phyloP scores from a whole-genome alignment of 2,113 vertebrate genomes.

The Potamarius usumacintae region DNA sequence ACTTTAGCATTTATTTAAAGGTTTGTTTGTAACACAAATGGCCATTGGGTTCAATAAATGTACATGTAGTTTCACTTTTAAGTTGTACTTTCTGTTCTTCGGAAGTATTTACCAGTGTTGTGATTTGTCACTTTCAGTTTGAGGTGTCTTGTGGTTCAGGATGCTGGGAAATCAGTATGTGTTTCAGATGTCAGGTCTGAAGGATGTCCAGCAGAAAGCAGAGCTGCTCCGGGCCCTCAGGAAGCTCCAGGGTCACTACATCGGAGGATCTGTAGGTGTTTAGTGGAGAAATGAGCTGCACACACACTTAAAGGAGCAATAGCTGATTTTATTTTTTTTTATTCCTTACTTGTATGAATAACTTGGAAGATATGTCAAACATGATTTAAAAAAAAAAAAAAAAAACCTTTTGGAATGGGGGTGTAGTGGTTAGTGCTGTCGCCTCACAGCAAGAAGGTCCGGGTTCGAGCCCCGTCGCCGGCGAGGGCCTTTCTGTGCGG shows the following conservation, averaged over 20 bases:
- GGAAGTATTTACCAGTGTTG: not conserved
- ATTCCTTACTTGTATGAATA: not conserved
- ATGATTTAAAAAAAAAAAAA: too few relatives aligned
- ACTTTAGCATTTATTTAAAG: not conserved
- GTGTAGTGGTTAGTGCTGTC: too few relatives aligned
- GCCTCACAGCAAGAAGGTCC: too few relatives aligned
- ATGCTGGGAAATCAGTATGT: constrained; percentile 62
- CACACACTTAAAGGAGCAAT: not conserved
- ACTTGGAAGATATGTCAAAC: not conserved
- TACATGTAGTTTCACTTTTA: not conserved
- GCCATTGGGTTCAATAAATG: not conserved
- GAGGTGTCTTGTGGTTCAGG: constrained; percentile 5
- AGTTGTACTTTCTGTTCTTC: not conserved
- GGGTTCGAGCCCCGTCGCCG: too few relatives aligned
- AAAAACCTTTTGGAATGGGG: not conserved
- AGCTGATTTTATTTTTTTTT: not conserved
- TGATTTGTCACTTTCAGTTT: not conserved
- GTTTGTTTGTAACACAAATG: too few relatives aligned
- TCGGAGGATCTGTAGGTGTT: constrained; percentile 74
- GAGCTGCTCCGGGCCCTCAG: constrained; percentile 65
- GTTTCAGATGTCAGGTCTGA: constrained; percentile 78
- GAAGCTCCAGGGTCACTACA: constrained; percentile 69
- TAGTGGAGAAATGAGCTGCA: not conserved
- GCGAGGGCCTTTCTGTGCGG: too few relatives aligned
- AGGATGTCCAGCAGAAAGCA: constrained; percentile 62